Evolutionary conservation across 2,888 invertebrate genomes (phyloP).

Genomic region (Dasysyrphus tricinctus): DNA sequence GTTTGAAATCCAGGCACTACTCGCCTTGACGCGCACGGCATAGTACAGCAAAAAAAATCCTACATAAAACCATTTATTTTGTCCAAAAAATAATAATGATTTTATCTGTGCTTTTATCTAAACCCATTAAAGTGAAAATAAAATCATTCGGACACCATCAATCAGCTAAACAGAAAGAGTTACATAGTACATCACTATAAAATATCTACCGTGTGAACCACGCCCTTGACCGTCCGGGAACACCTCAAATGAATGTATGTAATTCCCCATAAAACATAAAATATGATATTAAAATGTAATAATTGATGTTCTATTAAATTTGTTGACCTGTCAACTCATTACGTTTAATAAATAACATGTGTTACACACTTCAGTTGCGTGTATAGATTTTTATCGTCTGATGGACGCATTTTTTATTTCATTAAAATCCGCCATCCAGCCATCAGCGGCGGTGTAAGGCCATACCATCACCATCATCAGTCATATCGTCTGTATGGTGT

Average conservation of each 20-base stretch:
- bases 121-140: constrained; percentile 11
- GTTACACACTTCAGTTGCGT: constrained; percentile 72
- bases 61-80: not conserved
- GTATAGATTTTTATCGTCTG: constrained; percentile 64
- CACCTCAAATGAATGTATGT: constrained; percentile 42
- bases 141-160: constrained; percentile 7
- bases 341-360: constrained; percentile 73
- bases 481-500: not conserved
- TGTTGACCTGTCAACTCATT: constrained; percentile 74
- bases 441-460: not conserved
- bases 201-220: constrained; percentile 51
- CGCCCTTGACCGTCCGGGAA: constrained; percentile 48
- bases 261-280: constrained; percentile 34
- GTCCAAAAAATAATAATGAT: constrained; percentile 4
- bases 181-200: not conserved
- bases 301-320: constrained; percentile 74
- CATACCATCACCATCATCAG: constrained; percentile 31
- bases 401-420: constrained; percentile 61
- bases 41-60: not conserved
- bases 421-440: constrained; percentile 63
- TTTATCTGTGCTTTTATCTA: constrained; percentile 6
- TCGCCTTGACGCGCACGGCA: not conserved
- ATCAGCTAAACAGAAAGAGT: not conserved
- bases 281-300: constrained; percentile 72
- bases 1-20: not conserved